Evolutionary conservation across 2,888 invertebrate species (phyloP).

Genomic region (Meteorus cinctellus): DNA sequence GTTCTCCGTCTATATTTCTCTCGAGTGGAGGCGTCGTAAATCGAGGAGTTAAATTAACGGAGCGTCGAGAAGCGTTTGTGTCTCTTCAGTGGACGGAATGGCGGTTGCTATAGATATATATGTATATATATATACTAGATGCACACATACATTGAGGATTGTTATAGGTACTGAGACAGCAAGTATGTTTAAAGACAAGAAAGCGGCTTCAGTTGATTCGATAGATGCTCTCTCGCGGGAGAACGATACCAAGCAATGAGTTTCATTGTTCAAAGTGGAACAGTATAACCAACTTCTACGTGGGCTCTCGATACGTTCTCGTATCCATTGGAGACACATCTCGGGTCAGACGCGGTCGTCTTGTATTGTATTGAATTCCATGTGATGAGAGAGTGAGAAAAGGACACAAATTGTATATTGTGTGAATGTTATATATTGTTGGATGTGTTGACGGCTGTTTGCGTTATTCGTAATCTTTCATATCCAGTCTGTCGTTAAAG

Average conservation of each 20-base stretch:
- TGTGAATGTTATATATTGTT: neutral
- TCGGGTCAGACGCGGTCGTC: conserved; percentile 2
- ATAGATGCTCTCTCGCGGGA: conserved; percentile 32
- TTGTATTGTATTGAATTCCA: neutral
- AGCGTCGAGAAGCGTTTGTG: conserved; percentile 35
- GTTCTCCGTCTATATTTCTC: neutral
- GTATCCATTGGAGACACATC: conserved; percentile 22
- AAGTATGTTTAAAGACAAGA: conserved; percentile 7
- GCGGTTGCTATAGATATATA: neutral
- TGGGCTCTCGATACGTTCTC: conserved; percentile 27
- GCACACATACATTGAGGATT: conserved; percentile 5
- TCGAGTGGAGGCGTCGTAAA: conserved; percentile 41
- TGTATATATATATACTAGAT: neutral
- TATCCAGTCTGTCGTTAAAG: neutral
- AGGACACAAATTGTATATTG: neutral
- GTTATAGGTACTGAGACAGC: neutral
- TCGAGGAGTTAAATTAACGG: conserved; percentile 53
- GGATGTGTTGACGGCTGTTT: neutral
- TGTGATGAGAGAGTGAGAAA: neutral
- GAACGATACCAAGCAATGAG: conserved; percentile 33
- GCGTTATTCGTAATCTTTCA: conserved; percentile 5
- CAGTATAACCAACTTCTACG: conserved; percentile 21
- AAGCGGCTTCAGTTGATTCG: conserved; percentile 16
- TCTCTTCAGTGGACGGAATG: conserved; percentile 23
- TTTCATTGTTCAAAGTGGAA: conserved; percentile 43